Conservation (phyloP, 1,140 invertebrate genomes). For the Drusus annulatus region DNA sequence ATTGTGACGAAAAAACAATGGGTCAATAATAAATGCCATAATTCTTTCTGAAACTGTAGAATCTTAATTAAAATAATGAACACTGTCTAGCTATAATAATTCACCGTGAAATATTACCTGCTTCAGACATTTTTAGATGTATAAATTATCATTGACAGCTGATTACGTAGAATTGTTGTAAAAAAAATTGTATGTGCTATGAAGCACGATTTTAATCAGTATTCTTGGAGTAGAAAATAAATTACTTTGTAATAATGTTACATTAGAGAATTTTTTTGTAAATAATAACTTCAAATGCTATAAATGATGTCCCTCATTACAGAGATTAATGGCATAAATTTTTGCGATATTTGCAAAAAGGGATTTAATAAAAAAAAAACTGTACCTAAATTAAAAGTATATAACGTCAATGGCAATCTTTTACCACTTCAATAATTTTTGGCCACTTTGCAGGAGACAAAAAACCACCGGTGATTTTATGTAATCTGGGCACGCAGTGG, state of each 20-base stretch:
- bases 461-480: too few relatives aligned
- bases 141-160: neutral
- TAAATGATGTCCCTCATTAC: too few relatives aligned
- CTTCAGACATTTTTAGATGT: neutral
- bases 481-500: too few relatives aligned
- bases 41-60: slow-evolving; percentile 18
- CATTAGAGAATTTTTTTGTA: neutral
- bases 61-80: slow-evolving; percentile 15
- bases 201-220: slow-evolving; percentile 5
- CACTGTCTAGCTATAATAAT: neutral
- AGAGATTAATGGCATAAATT: too few relatives aligned
- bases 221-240: slow-evolving; percentile 17
- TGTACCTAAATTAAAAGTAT: too few relatives aligned
- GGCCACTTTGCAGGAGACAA: too few relatives aligned
- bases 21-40: slow-evolving; percentile 22
- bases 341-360: too few relatives aligned
- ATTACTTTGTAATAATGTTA: neutral
- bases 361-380: too few relatives aligned
- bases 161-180: neutral
- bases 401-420: too few relatives aligned
- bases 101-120: neutral
- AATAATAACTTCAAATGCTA: too few relatives aligned
- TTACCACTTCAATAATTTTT: too few relatives aligned
- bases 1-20: neutral
- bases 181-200: neutral